These are phyloP conservation scores for Cantharis nigra DNA, from an alignment of 2,888 invertebrate species.

Conservation along the genomic window DNA sequence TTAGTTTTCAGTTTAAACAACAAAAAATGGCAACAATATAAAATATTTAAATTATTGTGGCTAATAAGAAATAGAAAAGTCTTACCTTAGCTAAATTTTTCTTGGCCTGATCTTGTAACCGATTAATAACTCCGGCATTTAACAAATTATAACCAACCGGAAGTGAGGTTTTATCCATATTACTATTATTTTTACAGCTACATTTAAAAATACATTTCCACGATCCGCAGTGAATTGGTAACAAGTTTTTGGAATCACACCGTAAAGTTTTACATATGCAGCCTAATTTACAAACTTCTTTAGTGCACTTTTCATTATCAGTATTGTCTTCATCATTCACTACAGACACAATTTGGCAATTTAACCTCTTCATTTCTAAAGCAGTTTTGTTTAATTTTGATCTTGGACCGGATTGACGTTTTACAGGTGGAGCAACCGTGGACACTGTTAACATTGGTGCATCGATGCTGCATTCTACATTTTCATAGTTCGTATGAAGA, in stretches of 20 bases:
- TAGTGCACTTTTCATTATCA: conserved; percentile 54
- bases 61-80: background rate
- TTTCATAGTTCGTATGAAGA: conserved; percentile 41
- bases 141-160: conserved; percentile 46
- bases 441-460: background rate
- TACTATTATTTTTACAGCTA: conserved; percentile 50
- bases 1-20: background rate
- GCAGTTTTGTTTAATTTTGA: conserved; percentile 35
- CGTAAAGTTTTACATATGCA: conserved; percentile 69
- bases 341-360: conserved; percentile 68
- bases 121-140: conserved; percentile 46
- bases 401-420: conserved; percentile 15
- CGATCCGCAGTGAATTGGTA: conserved; percentile 64
- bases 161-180: conserved; percentile 38
- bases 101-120: conserved; percentile 59
- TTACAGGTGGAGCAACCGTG: background rate
- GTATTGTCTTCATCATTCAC: conserved; percentile 47
- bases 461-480: conserved; percentile 39
- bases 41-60: no score
- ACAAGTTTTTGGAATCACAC: conserved; percentile 49
- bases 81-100: conserved; percentile 61
- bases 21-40: no score
- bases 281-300: conserved; percentile 65
- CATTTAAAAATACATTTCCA: conserved; percentile 66
- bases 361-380: conserved; percentile 64